phyloP scores from a whole-genome alignment of 1,140 invertebrate species.

The Drosophila ercepeae region DNA sequence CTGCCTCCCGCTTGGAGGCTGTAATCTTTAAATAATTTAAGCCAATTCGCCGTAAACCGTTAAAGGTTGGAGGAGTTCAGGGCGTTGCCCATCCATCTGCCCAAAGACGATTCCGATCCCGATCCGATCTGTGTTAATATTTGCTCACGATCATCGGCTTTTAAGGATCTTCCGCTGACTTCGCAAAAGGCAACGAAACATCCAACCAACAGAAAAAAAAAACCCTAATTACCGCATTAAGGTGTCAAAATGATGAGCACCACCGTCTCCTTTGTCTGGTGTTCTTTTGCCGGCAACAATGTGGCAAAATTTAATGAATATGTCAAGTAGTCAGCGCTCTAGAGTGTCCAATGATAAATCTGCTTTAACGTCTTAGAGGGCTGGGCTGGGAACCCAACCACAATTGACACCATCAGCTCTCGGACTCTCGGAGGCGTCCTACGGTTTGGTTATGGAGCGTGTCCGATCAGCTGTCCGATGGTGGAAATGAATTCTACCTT shows the following conservation, averaged over 20 bases:
- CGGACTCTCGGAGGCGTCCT: slow-evolving; percentile 9
- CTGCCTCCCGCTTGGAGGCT: slow-evolving; percentile 33
- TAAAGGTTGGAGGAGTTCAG: slow-evolving; percentile 45
- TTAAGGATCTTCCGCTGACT: slow-evolving; percentile 50
- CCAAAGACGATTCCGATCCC: slow-evolving; percentile 6
- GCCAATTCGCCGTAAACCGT: slow-evolving; percentile 80
- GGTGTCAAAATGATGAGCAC: slow-evolving; percentile 81
- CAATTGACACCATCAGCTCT: slow-evolving; percentile 17
- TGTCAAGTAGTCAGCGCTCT: slow-evolving; percentile 77
- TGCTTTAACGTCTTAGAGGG: slow-evolving; percentile 59
- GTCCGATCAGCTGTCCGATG: slow-evolving; percentile 42
- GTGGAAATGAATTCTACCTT: slow-evolving; percentile 24
- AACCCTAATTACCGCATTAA: slow-evolving; percentile 83
- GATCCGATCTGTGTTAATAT: slow-evolving; percentile 76
- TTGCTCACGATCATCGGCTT: slow-evolving; percentile 77
- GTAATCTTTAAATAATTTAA: slow-evolving; percentile 82
- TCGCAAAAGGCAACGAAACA: slow-evolving; percentile 3
- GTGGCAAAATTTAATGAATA: slow-evolving; percentile 81
- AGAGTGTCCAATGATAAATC: slow-evolving; percentile 73
- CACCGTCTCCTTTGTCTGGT: slow-evolving; percentile 48
- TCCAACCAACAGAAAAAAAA: slow-evolving; percentile 10
- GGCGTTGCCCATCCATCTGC: slow-evolving; percentile 59
- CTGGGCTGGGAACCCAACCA: slow-evolving; percentile 34
- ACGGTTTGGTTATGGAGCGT: slow-evolving; percentile 49
- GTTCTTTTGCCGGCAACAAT: slow-evolving; percentile 57